These are phyloP conservation scores for Neolamprologus modestus DNA, from an alignment of 2,113 vertebrate species.

Conservation along the genomic window DNA sequence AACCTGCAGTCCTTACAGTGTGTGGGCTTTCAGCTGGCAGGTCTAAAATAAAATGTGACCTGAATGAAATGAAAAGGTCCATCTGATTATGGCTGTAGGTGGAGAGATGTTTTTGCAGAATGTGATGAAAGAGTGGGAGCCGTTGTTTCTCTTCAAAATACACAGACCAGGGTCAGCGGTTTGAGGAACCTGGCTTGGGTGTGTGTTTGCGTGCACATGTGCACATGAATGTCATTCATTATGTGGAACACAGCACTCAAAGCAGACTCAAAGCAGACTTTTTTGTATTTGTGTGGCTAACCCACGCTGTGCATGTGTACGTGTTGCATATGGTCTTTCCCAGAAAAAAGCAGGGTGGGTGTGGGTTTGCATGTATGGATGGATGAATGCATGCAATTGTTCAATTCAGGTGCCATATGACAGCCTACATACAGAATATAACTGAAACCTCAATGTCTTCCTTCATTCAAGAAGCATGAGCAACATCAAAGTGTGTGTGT, in stretches of 20 bases:
- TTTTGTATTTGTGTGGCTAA: neutral
- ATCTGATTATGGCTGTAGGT: constrained; percentile 20
- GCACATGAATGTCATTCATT: neutral
- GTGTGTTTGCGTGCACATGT: neutral
- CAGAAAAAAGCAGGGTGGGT: neutral
- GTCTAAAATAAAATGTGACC: neutral
- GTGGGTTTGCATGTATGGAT: neutral
- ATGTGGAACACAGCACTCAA: neutral
- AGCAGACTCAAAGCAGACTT: neutral
- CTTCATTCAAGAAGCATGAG: neutral
- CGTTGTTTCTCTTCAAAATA: constrained; percentile 11
- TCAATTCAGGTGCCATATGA: neutral
- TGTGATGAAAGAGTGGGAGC: constrained; percentile 14
- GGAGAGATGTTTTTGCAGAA: neutral
- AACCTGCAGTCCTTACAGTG: neutral
- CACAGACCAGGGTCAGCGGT: neutral
- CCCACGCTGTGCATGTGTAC: neutral
- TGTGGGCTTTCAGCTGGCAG: neutral
- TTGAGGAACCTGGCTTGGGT: neutral
- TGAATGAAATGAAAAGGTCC: constrained; percentile 11
- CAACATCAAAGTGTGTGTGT: neutral
- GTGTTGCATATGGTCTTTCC: neutral
- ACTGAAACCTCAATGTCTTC: neutral
- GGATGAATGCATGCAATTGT: neutral
- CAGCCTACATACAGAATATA: neutral